These are phyloP conservation scores for Caranx ignobilis DNA, from an alignment of 2,113 vertebrate species.

Conservation along the genomic window DNA sequence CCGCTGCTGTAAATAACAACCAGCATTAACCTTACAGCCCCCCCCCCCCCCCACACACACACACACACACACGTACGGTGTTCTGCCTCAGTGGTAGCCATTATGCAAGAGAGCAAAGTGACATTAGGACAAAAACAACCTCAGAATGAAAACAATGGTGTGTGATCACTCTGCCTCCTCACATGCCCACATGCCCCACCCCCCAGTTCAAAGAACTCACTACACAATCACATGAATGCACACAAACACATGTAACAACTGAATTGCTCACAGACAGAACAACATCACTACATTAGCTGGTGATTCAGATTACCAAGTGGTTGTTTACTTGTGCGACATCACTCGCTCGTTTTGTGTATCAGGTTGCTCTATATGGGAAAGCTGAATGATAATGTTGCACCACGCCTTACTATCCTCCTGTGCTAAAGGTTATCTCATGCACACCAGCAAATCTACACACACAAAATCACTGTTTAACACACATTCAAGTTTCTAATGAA, in stretches of 20 bases:
- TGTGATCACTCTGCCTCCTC: slow-evolving; percentile 35
- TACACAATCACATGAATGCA: slow-evolving; percentile 8
- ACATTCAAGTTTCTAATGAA: not conserved
- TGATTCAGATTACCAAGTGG: slow-evolving; percentile 16
- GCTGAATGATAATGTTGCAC: too few relatives aligned
- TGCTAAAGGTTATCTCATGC: too few relatives aligned
- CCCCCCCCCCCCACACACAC: slow-evolving; percentile 6
- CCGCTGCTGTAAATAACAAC: slow-evolving; percentile 53
- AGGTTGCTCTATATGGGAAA: not conserved
- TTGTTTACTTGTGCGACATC: slow-evolving; percentile 49
- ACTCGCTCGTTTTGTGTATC: not conserved
- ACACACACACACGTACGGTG: slow-evolving; percentile 3
- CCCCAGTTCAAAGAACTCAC: slow-evolving; percentile 58
- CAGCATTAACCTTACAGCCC: slow-evolving; percentile 18
- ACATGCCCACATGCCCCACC: not conserved
- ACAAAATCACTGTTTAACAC: too few relatives aligned
- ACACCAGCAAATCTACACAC: too few relatives aligned
- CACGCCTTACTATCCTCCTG: too few relatives aligned
- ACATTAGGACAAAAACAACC: slow-evolving; percentile 75
- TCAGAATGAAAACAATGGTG: slow-evolving; percentile 65
- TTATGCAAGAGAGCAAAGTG: slow-evolving; percentile 67
- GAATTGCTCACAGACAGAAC: not conserved
- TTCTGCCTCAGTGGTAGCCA: slow-evolving; percentile 24
- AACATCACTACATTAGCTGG: slow-evolving; percentile 19
- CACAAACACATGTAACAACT: slow-evolving; percentile 11